phyloP scores from a whole-genome alignment of 1,140 invertebrate species.

The Sarcophaga bullata region DNA sequence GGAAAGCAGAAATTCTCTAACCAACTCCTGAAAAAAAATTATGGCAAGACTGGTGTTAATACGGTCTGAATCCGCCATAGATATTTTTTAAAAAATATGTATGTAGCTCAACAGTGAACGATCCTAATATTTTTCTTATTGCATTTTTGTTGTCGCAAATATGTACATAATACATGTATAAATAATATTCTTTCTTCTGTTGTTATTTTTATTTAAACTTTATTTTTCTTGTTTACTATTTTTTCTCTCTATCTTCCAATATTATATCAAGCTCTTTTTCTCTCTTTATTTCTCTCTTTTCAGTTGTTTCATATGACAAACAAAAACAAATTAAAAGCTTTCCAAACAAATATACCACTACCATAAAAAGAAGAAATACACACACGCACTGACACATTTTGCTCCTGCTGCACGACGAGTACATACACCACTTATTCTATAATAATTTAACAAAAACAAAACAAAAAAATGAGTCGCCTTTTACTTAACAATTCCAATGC shows the following conservation, averaged over 20 bases:
- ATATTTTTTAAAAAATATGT: too few species aligned
- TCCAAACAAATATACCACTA: background rate
- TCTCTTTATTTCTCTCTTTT: constrained; percentile 25
- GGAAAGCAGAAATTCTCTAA: too few species aligned
- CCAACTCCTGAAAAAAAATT: too few species aligned
- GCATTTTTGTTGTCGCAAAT: too few species aligned
- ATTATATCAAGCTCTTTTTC: background rate
- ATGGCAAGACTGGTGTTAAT: too few species aligned
- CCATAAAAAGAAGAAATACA: background rate
- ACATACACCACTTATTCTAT: constrained; percentile 2
- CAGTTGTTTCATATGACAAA: background rate
- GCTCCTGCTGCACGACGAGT: background rate
- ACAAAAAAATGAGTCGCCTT: constrained; percentile 47
- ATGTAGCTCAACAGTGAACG: too few species aligned
- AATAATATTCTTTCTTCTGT: too few species aligned
- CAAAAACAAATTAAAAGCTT: constrained; percentile 34
- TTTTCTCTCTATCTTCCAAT: background rate
- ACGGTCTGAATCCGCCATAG: too few species aligned
- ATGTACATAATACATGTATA: too few species aligned
- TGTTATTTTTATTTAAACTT: too few species aligned
- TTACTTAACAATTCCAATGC: constrained; percentile 45
- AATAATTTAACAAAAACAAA: background rate
- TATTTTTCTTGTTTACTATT: background rate
- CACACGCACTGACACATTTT: background rate
- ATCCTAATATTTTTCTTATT: too few species aligned